Conservation (phyloP, 2,797 vertebrate species). For the Danio tinwini region DNA sequence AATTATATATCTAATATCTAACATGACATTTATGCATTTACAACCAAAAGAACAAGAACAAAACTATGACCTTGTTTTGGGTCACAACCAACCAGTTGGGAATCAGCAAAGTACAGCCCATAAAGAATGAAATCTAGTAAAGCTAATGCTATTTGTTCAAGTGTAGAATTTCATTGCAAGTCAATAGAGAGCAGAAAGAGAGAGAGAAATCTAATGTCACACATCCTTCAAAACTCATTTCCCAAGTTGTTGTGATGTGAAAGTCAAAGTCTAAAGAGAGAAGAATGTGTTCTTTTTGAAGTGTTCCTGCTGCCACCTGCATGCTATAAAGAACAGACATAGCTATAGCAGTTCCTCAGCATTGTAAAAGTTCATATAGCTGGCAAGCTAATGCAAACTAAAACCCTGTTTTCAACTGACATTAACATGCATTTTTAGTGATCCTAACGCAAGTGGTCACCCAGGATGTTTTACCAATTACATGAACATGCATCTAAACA, state of each 20-base stretch:
- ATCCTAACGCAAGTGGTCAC: too few species aligned
- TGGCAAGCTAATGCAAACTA: slow-evolving; percentile 2
- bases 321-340: slow-evolving; percentile 10
- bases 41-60: not conserved
- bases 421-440: too few species aligned
- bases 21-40: not conserved
- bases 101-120: not conserved
- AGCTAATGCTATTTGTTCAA: slow-evolving; percentile 21
- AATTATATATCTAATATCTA: too few species aligned
- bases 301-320: slow-evolving; percentile 15
- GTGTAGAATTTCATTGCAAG: slow-evolving; percentile 18
- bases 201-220: slow-evolving; percentile 7
- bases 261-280: slow-evolving; percentile 23
- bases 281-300: slow-evolving; percentile 9
- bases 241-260: slow-evolving; percentile 19
- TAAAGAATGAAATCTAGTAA: not conserved
- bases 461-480: too few species aligned
- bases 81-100: not conserved
- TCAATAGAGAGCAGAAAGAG: slow-evolving; percentile 1
- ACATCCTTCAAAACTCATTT: slow-evolving; percentile 21
- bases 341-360: slow-evolving; percentile 22
- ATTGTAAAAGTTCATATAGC: slow-evolving; percentile 21
- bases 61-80: not conserved
- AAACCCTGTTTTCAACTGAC: not conserved
- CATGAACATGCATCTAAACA: too few species aligned